Conservation (phyloP, 2,888 invertebrate species). For the Pseudococcus viburni region DNA sequence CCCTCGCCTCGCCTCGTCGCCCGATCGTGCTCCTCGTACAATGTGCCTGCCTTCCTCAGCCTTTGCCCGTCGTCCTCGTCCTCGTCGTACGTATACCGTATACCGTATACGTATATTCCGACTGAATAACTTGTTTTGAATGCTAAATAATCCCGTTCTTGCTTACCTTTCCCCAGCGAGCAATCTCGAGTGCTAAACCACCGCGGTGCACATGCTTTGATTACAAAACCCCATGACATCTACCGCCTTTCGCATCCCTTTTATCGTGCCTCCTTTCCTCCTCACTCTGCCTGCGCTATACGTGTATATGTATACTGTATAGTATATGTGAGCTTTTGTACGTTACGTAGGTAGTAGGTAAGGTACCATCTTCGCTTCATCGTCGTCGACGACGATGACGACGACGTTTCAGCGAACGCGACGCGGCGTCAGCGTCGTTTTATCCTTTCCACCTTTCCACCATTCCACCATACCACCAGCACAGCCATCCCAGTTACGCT, state of each 20-base stretch:
- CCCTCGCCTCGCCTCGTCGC: background rate
- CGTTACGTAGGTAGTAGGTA: too few species aligned
- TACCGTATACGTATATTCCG: slow-evolving; percentile 45
- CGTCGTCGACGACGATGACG: background rate
- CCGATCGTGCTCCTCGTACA: too few species aligned
- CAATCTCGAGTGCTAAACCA: slow-evolving; percentile 64
- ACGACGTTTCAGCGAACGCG: too few species aligned
- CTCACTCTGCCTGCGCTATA: too few species aligned
- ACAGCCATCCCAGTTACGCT: background rate
- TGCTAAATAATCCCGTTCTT: slow-evolving; percentile 65
- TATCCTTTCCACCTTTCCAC: background rate
- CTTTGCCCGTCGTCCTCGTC: too few species aligned
- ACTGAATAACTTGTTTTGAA: slow-evolving; percentile 66
- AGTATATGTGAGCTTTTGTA: slow-evolving; percentile 33
- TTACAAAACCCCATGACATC: slow-evolving; percentile 61
- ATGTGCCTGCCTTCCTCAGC: background rate
- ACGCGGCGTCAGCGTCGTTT: too few species aligned
- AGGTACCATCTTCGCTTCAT: background rate
- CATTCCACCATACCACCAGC: background rate
- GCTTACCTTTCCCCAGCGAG: slow-evolving; percentile 65
- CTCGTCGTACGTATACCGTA: background rate
- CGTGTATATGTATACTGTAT: too few species aligned
- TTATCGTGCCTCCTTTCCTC: background rate
- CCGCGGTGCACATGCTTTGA: slow-evolving; percentile 65
- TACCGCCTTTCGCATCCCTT: slow-evolving; percentile 41